Base-by-base conservation (phyloP, 2,113 vertebrate species). In the Actenoides hombroni region DNA sequence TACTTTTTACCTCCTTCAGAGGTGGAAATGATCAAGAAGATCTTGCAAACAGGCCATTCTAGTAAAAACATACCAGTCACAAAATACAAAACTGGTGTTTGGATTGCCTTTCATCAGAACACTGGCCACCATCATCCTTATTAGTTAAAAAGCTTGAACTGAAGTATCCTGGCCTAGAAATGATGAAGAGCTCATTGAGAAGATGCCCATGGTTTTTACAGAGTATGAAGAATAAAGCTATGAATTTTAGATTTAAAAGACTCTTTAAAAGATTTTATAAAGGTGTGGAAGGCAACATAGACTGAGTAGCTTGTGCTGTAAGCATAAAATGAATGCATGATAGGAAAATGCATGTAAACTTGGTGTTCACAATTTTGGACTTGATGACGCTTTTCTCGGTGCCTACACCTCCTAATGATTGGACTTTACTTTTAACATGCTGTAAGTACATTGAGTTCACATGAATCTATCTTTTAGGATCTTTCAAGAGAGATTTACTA, bases 61-160 rank as follows among this genome's bases (percentile, higher is more conserved):
- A 9, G 19, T 33, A 84, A 88, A 79, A 83, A 11, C 16, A 37
- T 24, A 28, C 33, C 8, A 6, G 3, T 29, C 29, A 53, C 7
- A 80, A 83, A 94, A 73, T 57, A 44, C 6, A 53, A 82, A 76
- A 40, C 15, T 48, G 28, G 2, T 28, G 26, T 82, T 83, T 85
- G 33, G 14, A 31, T 7, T 86, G 33, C 24, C 9, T 85, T 83
- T 61, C 31, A 31, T 79, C 16, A 69, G 39, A 79, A 64, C 24
- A 76, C 17, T 1, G 2, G 2, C 24, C 39, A 4, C 8, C 1
- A 0, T 51, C 16, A 71, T 61, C 11, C 29, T 90, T 83, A 20
- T 19, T 23, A 69, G 6, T 2, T 48, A 53, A 85, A 93, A 77
- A 79, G 2, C 17, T 79, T 60, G 33, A 86, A 75, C 6, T 19